These are phyloP conservation scores for Nemotelus nigrinus DNA, from an alignment of 2,888 invertebrate genomes.

Conservation along the genomic window DNA sequence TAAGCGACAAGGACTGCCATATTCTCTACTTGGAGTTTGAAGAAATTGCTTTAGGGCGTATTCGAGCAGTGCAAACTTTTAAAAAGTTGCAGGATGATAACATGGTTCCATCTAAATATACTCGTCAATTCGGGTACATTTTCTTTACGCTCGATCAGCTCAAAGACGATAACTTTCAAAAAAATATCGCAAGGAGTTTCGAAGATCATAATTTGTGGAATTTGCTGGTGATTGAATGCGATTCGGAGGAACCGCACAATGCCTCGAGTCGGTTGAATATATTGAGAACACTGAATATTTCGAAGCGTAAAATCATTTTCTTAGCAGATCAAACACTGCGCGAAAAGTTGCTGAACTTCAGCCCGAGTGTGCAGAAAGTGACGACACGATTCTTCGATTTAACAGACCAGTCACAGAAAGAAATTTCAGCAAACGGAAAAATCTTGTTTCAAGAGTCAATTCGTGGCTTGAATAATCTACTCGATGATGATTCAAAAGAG, in stretches of 20 bases:
- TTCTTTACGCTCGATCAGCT: constrained; percentile 23
- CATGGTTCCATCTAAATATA: not conserved
- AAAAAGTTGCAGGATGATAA: not conserved
- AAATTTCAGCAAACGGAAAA: no score
- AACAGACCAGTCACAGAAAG: constrained; percentile 3
- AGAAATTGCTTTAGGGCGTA: constrained; percentile 9
- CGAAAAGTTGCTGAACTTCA: no score
- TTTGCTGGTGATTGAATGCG: constrained; percentile 22
- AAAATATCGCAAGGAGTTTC: no score
- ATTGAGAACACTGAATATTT: not conserved
- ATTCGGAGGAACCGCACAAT: no score
- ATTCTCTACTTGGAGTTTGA: constrained; percentile 24
- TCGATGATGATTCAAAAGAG: not conserved
- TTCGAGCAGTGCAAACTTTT: constrained; percentile 19
- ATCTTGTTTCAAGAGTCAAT: not conserved
- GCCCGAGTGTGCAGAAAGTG: no score
- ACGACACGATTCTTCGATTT: constrained; percentile 15
- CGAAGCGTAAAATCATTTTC: constrained; percentile 1
- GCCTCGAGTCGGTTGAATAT: not conserved
- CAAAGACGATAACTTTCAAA: not conserved
- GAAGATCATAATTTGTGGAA: constrained; percentile 2
- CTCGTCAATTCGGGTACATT: constrained; percentile 19
- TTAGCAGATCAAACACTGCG: not conserved
- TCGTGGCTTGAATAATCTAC: not conserved
- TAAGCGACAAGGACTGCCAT: not conserved